phyloP scores from a whole-genome alignment of 1,140 invertebrate species.

The Drosophila bocki region DNA sequence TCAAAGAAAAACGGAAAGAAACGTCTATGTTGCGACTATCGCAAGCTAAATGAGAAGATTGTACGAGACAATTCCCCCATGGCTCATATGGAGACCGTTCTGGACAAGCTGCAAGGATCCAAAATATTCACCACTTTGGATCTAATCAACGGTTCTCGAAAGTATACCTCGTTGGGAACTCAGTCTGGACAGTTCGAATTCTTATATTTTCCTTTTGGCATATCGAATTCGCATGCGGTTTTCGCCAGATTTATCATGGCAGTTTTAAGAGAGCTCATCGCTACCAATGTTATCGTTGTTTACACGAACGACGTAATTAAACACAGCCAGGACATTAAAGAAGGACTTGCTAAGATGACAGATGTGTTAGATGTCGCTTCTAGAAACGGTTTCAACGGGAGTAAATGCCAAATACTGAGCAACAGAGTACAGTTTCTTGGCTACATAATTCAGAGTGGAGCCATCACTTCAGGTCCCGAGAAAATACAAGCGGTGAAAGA shows the following conservation, averaged over 20 bases:
- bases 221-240: background rate
- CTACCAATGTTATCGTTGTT: background rate
- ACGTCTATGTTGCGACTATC: too few relatives aligned
- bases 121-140: background rate
- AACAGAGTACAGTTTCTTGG: background rate
- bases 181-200: too few relatives aligned
- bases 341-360: background rate
- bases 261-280: background rate
- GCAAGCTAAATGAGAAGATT: background rate
- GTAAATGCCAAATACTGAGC: slow-evolving; percentile 1
- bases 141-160: too few relatives aligned
- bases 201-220: too few relatives aligned
- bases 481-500: too few relatives aligned
- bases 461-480: too few relatives aligned
- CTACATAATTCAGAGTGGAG: too few relatives aligned
- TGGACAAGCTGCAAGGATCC: background rate
- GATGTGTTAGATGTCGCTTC: background rate
- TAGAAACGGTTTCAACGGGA: background rate
- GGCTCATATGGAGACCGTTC: too few relatives aligned
- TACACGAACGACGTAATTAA: background rate
- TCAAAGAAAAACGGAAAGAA: background rate
- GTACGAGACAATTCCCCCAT: too few relatives aligned
- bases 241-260: background rate
- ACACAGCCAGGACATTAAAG: background rate
- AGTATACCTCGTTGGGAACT: too few relatives aligned